Evolutionary conservation across 2,113 vertebrate species (phyloP).

Genomic region (Burhinus oedicnemus): DNA sequence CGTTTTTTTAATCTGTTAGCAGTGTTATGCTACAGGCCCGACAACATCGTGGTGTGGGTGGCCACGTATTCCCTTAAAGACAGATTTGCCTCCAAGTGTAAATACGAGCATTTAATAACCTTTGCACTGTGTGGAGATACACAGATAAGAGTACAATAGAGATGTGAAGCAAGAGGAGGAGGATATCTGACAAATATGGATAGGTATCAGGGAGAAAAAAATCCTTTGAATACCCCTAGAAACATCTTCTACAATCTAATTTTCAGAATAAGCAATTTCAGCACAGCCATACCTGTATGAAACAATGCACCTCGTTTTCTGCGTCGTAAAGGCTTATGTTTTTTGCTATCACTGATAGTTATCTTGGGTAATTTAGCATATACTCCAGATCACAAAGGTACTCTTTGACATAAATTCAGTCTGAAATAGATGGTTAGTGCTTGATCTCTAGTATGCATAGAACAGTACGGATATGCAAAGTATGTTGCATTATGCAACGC

Average conservation of each 20-base stretch:
- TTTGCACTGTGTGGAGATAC: not conserved
- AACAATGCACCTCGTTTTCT: not conserved
- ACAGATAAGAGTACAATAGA: not conserved
- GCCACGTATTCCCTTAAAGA: not conserved
- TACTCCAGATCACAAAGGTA: not conserved
- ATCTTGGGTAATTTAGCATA: not conserved
- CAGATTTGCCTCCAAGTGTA: not conserved
- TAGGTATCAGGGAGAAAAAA: not conserved
- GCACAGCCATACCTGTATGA: not conserved
- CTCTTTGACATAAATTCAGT: slow-evolving; percentile 2
- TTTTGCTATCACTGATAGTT: not conserved
- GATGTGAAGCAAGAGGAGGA: not conserved
- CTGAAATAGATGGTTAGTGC: not conserved
- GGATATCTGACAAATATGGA: not conserved
- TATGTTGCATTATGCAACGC: not conserved
- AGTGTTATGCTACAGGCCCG: not conserved
- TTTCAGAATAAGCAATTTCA: not conserved
- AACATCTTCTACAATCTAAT: not conserved
- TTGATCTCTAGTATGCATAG: not conserved
- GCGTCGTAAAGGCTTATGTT: not conserved
- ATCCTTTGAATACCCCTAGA: not conserved
- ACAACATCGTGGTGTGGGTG: not conserved
- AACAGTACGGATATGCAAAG: not conserved
- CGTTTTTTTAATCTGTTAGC: not conserved
- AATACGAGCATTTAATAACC: not conserved